These are phyloP conservation scores for Acromyrmex heyeri DNA, from an alignment of 1,140 invertebrate species.

Conservation along the genomic window DNA sequence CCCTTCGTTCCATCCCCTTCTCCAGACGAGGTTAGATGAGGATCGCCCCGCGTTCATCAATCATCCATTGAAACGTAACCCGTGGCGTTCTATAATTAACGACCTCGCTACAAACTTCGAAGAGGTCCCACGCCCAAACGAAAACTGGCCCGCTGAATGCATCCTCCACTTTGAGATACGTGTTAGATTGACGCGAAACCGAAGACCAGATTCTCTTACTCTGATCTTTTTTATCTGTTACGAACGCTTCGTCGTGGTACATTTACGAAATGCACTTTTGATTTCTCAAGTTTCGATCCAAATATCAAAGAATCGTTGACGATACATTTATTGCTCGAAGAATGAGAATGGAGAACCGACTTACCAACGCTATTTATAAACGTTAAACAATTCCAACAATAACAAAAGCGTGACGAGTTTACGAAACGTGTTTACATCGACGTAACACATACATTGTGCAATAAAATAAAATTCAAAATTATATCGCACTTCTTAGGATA, in stretches of 20 bases:
- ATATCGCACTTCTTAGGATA: background rate
- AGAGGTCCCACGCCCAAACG: slow-evolving; percentile 76
- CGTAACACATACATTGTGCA: background rate
- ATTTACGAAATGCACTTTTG: slow-evolving; percentile 1
- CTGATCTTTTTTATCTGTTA: slow-evolving; percentile 7
- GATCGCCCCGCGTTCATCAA: slow-evolving; percentile 79
- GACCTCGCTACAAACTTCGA: slow-evolving; percentile 71
- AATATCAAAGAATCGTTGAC: slow-evolving; percentile 14
- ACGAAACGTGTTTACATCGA: background rate
- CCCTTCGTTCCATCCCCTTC: slow-evolving; percentile 31
- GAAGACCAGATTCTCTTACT: slow-evolving; percentile 62
- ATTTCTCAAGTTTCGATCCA: background rate
- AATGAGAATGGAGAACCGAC: background rate
- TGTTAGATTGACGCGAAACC: slow-evolving; percentile 56
- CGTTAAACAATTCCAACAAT: slow-evolving; percentile 10
- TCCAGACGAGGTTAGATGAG: slow-evolving; percentile 73
- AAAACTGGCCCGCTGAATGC: slow-evolving; percentile 56
- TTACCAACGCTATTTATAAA: slow-evolving; percentile 6
- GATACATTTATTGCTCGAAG: background rate
- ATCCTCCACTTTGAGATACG: slow-evolving; percentile 59
- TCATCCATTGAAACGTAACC: slow-evolving; percentile 82
- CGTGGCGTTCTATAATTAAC: slow-evolving; percentile 82
- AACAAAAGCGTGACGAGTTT: background rate
- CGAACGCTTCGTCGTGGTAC: background rate
- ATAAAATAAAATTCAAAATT: background rate